Base-by-base conservation (phyloP, 2,888 invertebrate species). In the Euspilapteryx auroguttella region DNA sequence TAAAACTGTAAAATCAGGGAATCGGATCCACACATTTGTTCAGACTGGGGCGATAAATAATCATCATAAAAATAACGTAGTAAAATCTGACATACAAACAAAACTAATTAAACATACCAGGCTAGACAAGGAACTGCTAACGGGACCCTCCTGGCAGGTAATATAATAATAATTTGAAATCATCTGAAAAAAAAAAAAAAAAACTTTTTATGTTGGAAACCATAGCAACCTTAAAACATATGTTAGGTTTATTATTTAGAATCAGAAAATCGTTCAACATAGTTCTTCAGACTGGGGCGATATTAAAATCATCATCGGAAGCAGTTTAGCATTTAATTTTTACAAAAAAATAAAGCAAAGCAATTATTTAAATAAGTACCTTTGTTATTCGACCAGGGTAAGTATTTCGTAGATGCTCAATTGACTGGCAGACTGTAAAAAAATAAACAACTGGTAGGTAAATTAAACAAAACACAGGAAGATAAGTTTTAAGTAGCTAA, bases 241-340 rank as follows among this genome's bases (percentile, higher is more conserved):
- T 24, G 24, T 13, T n/a, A 24, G 3, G n/a, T 10, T 4, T 4
- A 11, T 15, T 23, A 12, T 14, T 24, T 13, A 24, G 11, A 25
- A 33, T 49, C 47, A 49, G 42, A 32, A 37, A 43, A 55, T 55
- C 53, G 35, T 47, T 57, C 59, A 49, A 54, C 59, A 57, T 32
- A 33, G 35, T 31, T 31, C 24, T 49, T 61, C 58, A 49, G 61
- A 55, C 57, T 57, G 59, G 59, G 61, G 59, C 57, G 55, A 57
- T 58, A 55, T 45, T 30, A 36, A 28, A 38, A 38, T 47, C 56
- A 56, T 54, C 33, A 37, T 37, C 32, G 39, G 34, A 34, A 35
- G 37, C 36, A 29, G 15, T 21, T 8, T 20, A 28, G 28, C 8
- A 17, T n/a, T n/a, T n/a, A n/a, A n/a, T n/a, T n/a, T n/a, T n/a